phyloP scores from a whole-genome alignment of 2,888 invertebrate genomes.

The Ethmia dodecea region DNA sequence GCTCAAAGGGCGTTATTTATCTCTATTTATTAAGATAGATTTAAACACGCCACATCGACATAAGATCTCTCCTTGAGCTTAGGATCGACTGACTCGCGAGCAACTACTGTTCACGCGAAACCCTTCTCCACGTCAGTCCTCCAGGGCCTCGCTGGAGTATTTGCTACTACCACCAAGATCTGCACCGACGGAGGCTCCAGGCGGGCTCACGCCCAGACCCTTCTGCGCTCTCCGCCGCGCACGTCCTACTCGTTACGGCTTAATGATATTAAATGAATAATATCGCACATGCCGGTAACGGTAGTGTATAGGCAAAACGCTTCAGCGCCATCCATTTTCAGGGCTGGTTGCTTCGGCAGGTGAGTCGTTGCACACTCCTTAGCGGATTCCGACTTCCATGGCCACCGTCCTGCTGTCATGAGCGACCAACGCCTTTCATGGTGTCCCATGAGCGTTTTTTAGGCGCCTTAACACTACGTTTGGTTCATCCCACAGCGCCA shows the following conservation, averaged over 20 bases:
- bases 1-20: conserved; percentile 57
- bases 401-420: conserved; percentile 6
- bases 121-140: conserved; percentile 79
- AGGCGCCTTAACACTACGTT: conserved; percentile 83
- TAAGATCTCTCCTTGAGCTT: conserved; percentile 74
- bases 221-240: conserved; percentile 73
- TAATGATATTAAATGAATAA: conserved; percentile 41
- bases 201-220: conserved; percentile 72
- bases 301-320: conserved; percentile 70
- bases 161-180: conserved; percentile 86
- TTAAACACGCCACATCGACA: conserved; percentile 51
- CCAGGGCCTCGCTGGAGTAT: conserved; percentile 80
- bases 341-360: conserved; percentile 1
- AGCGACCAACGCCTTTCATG: conserved; percentile 29
- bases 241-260: conserved; percentile 79
- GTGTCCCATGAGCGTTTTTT: conserved; percentile 64
- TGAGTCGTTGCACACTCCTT: conserved; percentile 5
- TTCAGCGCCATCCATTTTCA: conserved; percentile 20
- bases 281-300: conserved; percentile 50
- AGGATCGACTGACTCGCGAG: conserved; percentile 77
- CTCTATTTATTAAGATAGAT: conserved; percentile 10
- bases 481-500: conserved; percentile 88
- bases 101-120: conserved; percentile 69
- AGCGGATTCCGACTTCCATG: conserved; percentile 12
- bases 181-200: conserved; percentile 73